Percentiles rank a stretch among this genome's conserved stretches.
Conservation (phyloP, 64 coral and sea anemone species). For the Catalaphyllia jardinei region DNA sequence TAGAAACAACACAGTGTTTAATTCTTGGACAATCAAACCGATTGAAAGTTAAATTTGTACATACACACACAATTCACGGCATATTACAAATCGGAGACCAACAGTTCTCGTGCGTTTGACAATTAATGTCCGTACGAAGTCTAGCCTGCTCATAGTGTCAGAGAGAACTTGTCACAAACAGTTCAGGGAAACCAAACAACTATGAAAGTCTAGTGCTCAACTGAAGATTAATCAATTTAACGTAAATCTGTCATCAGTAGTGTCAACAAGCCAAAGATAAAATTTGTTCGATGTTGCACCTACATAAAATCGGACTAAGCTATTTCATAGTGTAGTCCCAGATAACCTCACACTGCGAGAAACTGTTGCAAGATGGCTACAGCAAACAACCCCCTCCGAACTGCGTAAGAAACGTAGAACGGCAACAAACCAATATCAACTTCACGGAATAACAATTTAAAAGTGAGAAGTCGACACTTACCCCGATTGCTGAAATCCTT, state of each 20-base stretch:
- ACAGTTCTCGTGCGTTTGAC: not conserved
- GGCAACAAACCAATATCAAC: not conserved
- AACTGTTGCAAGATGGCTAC: conserved; percentile 10
- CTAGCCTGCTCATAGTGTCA: not conserved
- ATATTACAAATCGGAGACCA: not conserved
- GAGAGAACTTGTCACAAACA: not conserved
- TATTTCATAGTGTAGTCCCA: not conserved
- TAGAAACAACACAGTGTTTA: not conserved
- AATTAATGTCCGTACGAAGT: not conserved
- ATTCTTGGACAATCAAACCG: not conserved
- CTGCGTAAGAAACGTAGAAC: not conserved
- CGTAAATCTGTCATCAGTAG: not conserved
- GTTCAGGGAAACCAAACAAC: not conserved
- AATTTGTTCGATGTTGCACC: not conserved
- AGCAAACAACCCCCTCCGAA: not conserved
- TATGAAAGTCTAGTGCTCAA: too few relatives aligned
- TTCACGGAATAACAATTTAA: not conserved
- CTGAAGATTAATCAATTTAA: not conserved
- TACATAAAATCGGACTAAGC: not conserved
- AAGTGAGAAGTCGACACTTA: conserved; percentile 20
- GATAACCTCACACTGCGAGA: conserved; percentile 22
- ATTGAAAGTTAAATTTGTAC: not conserved
- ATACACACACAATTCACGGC: not conserved
- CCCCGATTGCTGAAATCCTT: not conserved
- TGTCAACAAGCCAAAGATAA: not conserved